Base-by-base conservation (phyloP, 2,797 vertebrate species). In the Staurois parvus region DNA sequence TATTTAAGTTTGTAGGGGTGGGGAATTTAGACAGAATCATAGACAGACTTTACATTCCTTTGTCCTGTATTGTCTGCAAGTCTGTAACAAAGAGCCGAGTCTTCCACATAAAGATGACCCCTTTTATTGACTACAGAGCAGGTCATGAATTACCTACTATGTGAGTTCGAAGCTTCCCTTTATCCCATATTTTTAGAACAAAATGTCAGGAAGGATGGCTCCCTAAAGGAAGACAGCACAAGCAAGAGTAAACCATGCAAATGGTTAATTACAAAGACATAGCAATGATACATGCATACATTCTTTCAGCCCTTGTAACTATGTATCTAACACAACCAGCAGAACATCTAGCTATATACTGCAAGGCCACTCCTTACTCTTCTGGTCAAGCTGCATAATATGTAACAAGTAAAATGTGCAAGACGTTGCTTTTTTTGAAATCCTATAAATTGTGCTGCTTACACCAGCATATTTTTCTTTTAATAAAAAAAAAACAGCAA, bases 1-100 rank as follows among this genome's bases (percentile, higher is more conserved):
- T 29, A 83, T 52, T 34, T 56, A 68, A 17, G 40, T 10, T 3
- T 26, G n/a, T 34, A 19, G 67, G 52, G 74, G 52, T 26, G 13
- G 69, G 83, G 59, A 64, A 28, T 64, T 64, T 9, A 37, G 24
- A 30, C 42, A 76, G 75, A 64, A 59, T 34, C 7, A 21, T 45
- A 84, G 75, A 70, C 74, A 76, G 74, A 78, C 34, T 62, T n/a
- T 75, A 78, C 76, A 79, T 85, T 73, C 70, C 37, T 84, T 78
- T 74, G 37, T 74, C 74, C 56, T 74, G 56, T 76, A 37, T 48
- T 32, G 69, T 79, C 68, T 76, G 30, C 19, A 17, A 40, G 19
- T 79, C 24, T 32, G 15, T 72, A 42, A 72, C 83, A 84, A n/a
- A 73, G 67, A 21, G 64, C 26, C 13, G 12, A 72, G 29, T 12